Evolutionary conservation across 2,113 vertebrate species (phyloP).

Genomic region (Onychostruthus taczanowskii): DNA sequence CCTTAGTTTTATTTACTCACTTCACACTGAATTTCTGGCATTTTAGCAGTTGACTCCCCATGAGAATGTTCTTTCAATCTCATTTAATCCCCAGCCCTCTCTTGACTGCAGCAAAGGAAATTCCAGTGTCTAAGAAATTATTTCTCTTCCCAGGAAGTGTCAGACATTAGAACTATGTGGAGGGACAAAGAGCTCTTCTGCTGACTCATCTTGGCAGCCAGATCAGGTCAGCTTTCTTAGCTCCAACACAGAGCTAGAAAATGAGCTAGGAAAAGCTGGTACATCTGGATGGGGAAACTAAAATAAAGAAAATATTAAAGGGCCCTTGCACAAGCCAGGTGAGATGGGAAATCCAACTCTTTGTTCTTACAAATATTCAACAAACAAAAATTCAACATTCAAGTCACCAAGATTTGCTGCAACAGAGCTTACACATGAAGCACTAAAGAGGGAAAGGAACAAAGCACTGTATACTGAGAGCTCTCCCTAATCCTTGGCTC

Average conservation of each 20-base stretch:
- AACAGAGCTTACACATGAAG: neutral
- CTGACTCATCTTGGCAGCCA: slow-evolving; percentile 1
- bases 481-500: neutral
- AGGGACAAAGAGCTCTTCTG: neutral
- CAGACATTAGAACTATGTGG: neutral
- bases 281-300: neutral
- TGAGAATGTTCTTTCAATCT: neutral
- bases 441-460: neutral
- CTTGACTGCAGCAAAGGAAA: slow-evolving; percentile 25
- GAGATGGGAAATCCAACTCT: neutral
- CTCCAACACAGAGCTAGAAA: neutral
- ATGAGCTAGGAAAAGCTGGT: neutral
- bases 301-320: neutral
- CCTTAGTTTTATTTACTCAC: neutral
- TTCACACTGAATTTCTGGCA: neutral
- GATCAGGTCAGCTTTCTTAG: neutral
- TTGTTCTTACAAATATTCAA: neutral
- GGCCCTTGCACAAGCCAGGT: neutral
- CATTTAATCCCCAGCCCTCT: neutral
- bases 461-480: neutral
- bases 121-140: slow-evolving; percentile 5
- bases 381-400: neutral
- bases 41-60: neutral
- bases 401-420: neutral
- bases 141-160: neutral